Evolutionary conservation across 2,113 vertebrate genomes (phyloP).

Genomic region (Arvicanthis niloticus): DNA sequence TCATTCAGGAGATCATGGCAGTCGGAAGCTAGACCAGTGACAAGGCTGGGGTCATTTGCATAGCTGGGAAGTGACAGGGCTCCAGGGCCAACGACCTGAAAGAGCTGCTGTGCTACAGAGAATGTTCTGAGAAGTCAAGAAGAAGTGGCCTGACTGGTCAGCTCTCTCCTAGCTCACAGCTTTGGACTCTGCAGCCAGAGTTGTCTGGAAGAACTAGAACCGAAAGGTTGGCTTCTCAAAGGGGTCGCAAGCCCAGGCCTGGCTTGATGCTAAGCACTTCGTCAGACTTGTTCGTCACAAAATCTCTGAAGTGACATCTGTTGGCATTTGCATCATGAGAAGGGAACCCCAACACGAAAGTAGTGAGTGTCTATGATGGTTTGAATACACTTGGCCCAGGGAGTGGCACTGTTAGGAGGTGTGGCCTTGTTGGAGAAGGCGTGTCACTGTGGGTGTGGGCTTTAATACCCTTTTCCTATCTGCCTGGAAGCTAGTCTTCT

Average conservation of each 20-base stretch:
- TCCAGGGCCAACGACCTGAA: background rate
- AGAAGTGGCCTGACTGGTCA: background rate
- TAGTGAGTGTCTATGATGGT: background rate
- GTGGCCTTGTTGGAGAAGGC: too few species aligned
- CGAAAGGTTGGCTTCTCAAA: background rate
- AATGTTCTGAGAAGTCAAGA: background rate
- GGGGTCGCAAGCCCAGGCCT: background rate
- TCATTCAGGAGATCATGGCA: background rate
- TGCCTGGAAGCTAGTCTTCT: too few species aligned
- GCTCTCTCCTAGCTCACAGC: background rate
- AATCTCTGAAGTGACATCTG: background rate
- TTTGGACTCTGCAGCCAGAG: background rate
- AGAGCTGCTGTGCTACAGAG: background rate
- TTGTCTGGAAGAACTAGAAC: background rate
- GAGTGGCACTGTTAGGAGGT: too few species aligned
- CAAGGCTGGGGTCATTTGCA: background rate
- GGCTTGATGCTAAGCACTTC: background rate
- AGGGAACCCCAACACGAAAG: background rate
- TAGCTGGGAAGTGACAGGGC: background rate
- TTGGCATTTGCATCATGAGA: background rate
- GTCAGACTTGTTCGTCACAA: background rate
- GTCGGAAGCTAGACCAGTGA: background rate
- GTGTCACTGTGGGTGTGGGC: too few species aligned
- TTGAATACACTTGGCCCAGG: too few species aligned
- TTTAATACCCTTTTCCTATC: too few species aligned